These are phyloP conservation scores for Liposcelis brunnea DNA, from an alignment of 2,888 invertebrate genomes.

Conservation along the genomic window DNA sequence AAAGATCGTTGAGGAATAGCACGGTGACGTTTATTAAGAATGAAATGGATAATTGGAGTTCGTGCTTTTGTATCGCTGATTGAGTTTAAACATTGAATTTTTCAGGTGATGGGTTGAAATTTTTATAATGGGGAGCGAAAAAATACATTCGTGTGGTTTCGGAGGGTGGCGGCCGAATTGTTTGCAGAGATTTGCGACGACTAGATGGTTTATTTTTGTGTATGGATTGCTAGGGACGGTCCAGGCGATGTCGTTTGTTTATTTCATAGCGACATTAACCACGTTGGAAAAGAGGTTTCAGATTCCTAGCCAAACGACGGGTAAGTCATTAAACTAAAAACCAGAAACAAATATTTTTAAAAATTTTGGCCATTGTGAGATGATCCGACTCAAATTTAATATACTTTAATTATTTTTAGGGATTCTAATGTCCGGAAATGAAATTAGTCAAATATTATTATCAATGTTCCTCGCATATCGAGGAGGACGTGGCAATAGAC, in stretches of 20 bases:
- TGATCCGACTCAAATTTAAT: background rate
- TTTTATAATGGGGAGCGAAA: background rate
- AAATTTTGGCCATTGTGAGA: too few species aligned
- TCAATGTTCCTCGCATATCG: constrained; percentile 43
- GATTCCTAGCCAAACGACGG: constrained; percentile 47
- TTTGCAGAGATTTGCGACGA: constrained; percentile 38
- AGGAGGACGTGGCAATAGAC: constrained; percentile 47
- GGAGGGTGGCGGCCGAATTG: constrained; percentile 22
- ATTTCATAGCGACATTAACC: constrained; percentile 44
- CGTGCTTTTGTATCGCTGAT: too few species aligned
- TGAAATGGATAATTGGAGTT: too few species aligned
- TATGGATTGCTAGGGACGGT: constrained; percentile 45
- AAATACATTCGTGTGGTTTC: background rate
- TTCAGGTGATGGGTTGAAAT: too few species aligned
- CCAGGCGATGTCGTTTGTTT: constrained; percentile 46
- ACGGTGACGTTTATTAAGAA: too few species aligned
- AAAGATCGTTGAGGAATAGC: too few species aligned
- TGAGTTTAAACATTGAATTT: too few species aligned
- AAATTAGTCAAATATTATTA: constrained; percentile 46
- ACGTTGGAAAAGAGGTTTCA: constrained; percentile 50
- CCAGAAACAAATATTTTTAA: background rate
- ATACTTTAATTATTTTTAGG: constrained; percentile 27
- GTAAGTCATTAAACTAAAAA: constrained; percentile 26
- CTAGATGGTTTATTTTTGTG: constrained; percentile 38
- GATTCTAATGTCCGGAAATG: constrained; percentile 47